Evolutionary conservation across 2,113 vertebrate genomes (phyloP), one percentile per base, ranked within the genome.

Genomic region (Lanius ludovicianus): DNA sequence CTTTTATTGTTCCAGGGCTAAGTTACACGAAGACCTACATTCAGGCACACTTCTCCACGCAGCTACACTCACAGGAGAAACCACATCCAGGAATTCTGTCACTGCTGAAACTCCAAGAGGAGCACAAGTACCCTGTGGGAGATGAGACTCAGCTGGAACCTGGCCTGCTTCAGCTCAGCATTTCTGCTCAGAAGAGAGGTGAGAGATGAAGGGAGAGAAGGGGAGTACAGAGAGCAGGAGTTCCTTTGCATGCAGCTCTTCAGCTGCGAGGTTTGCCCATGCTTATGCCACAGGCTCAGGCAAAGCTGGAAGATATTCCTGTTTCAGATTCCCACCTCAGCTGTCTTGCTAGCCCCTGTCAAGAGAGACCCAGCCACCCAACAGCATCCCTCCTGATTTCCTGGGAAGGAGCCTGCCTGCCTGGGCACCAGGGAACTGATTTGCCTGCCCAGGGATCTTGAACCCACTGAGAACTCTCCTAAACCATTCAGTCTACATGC

Each of bases 361-460:
- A 41, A 37, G 13, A 52, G 46, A 74, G 16, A 46, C 11, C 18
- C 80, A 91, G 41, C 37, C 77, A 56, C 7, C 12, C 25, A n/a
- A 5, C 35, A 6, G 1, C 4, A 2, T 7, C 60, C 35, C 27
- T 85, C 30, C 9, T 0, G 2, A 50, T 50, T 67, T 47, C 27
- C 22, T 0, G 1, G 77, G 39, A 39, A 49, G 60, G 6, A 85
- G 7, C 18, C 35, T 67, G 60, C 42, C 56, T 90, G 52, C 16
- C 53, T 39, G 49, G n/a, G 81, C 65, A 79, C 33, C 52, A 75
- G 35, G 41, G 49, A 28, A 53, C 25, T 2, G 2, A 4, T 44
- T 7, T 46, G 30, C 39, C 44, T 1, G 1, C 46, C 23, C 0
- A 2, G 49, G 25, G 33, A n/a, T 24, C 57, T 27, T 19, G 1